Conservation (phyloP, 37 sponge, comb jelly and placozoan species). For the Beroe forskalii region DNA sequence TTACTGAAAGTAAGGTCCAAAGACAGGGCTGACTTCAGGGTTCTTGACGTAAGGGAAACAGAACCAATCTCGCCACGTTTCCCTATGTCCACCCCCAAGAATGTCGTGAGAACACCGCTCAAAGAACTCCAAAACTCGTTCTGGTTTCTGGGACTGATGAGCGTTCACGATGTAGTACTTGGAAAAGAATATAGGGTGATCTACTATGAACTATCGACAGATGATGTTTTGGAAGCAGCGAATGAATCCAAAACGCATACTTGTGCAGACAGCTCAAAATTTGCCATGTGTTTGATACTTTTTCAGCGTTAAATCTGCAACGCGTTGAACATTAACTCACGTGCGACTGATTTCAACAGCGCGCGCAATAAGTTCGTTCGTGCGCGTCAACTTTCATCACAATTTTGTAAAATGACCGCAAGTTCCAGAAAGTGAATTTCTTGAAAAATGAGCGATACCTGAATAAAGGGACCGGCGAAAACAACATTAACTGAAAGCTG, state of each 20-base stretch:
- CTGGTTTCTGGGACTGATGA: slow-evolving; percentile 19
- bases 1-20: slow-evolving; percentile 34
- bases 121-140: slow-evolving; percentile 11
- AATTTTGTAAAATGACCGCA: too few species aligned
- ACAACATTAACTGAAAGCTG: too few species aligned
- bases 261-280: too few species aligned
- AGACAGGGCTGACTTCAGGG: slow-evolving; percentile 5
- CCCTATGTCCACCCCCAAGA: neutral
- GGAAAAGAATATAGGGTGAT: neutral
- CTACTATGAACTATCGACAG: too few species aligned
- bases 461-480: too few species aligned
- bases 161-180: slow-evolving; percentile 43
- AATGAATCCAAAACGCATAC: too few species aligned
- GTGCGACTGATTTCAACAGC: neutral
- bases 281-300: too few species aligned
- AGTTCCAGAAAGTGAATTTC: too few species aligned
- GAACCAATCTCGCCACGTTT: slow-evolving; percentile 41
- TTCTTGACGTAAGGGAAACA: slow-evolving; percentile 10
- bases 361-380: neutral
- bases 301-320: neutral
- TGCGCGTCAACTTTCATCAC: neutral
- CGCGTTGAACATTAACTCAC: neutral
- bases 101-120: neutral
- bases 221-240: neutral
- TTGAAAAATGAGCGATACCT: too few species aligned